Evolutionary conservation across 1,140 invertebrate genomes (phyloP).

Genomic region (Ooceraea biroi): DNA sequence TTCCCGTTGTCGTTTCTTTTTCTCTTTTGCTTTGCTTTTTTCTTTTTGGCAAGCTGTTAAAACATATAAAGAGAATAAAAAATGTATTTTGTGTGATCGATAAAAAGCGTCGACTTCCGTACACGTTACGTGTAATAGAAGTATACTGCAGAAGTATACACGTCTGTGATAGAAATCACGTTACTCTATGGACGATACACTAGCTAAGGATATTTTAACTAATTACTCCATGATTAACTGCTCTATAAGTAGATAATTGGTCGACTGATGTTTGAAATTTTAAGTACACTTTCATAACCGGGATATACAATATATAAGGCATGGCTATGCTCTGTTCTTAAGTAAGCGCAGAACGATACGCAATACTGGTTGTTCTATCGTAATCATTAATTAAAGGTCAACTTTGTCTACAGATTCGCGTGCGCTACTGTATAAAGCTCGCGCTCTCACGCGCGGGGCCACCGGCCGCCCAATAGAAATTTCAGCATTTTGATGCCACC

Average conservation of each 20-base stretch:
- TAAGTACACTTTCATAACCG: slow-evolving; percentile 84
- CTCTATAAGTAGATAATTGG: slow-evolving; percentile 76
- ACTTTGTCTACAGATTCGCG: slow-evolving; percentile 58
- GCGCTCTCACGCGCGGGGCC: slow-evolving; percentile 57
- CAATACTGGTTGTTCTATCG: slow-evolving; percentile 83
- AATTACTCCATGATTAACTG: slow-evolving; percentile 74
- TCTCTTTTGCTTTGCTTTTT: background rate
- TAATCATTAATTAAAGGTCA: slow-evolving; percentile 70
- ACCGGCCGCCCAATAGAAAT: slow-evolving; percentile 63
- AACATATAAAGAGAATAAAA: slow-evolving; percentile 67
- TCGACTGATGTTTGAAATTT: slow-evolving; percentile 82
- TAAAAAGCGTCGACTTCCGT: background rate
- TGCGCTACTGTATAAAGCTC: slow-evolving; percentile 42
- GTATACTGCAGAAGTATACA: too few species aligned
- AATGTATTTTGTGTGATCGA: slow-evolving; percentile 65
- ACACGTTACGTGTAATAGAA: too few species aligned
- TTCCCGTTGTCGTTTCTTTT: too few species aligned
- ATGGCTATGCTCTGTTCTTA: slow-evolving; percentile 79
- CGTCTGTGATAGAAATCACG: slow-evolving; percentile 13
- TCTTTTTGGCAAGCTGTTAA: slow-evolving; percentile 52
- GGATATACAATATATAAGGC: slow-evolving; percentile 75
- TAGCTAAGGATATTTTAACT: slow-evolving; percentile 69
- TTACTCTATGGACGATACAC: slow-evolving; percentile 56
- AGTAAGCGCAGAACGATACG: slow-evolving; percentile 82
- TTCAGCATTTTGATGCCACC: slow-evolving; percentile 69